Percentiles rank a stretch among this genome's conserved stretches.
These are phyloP conservation scores for Mesoligia furuncula DNA, from an alignment of 2,888 invertebrate species.

Conservation along the genomic window DNA sequence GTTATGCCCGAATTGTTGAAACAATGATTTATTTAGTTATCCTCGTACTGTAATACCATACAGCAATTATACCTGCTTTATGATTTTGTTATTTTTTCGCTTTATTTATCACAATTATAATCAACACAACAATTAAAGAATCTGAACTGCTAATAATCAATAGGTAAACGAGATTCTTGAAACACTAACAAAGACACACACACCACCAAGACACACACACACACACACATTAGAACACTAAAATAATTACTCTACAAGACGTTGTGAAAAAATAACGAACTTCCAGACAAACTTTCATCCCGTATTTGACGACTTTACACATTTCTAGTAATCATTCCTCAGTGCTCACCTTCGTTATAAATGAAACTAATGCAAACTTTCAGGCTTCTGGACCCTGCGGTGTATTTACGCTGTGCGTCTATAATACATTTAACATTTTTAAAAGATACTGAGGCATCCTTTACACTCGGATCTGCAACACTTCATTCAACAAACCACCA, in stretches of 20 bases:
- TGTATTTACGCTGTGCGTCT: neutral
- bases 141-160: neutral
- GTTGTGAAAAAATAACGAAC: too few relatives aligned
- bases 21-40: neutral
- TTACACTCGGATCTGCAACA: neutral
- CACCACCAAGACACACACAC: neutral
- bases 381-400: neutral
- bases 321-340: neutral
- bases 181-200: too few relatives aligned
- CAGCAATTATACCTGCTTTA: neutral
- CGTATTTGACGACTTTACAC: neutral
- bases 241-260: neutral
- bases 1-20: neutral
- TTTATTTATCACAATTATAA: neutral
- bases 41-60: neutral
- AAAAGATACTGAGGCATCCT: neutral
- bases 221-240: too few relatives aligned
- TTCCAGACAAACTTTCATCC: too few relatives aligned
- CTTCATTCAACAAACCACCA: neutral
- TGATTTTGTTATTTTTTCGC: neutral
- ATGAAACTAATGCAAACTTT: neutral
- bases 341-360: neutral
- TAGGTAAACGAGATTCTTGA: neutral
- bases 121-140: neutral
- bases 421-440: neutral